Base-by-base conservation (phyloP, 2,797 vertebrate species). In the Bucorvus abyssinicus region DNA sequence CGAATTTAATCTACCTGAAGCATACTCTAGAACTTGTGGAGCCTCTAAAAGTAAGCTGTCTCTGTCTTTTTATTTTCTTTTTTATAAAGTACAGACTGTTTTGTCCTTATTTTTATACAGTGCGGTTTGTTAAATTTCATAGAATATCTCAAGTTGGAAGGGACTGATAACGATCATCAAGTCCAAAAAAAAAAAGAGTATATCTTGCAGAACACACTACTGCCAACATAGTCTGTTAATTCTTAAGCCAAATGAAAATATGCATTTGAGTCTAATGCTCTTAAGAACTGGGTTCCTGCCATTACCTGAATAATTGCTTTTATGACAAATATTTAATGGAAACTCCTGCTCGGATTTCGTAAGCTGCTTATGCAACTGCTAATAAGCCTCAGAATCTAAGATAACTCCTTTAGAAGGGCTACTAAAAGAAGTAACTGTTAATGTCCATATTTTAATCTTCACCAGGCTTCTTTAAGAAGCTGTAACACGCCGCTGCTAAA, bases 1-100 rank as follows among this genome's bases (percentile, higher is more conserved):
- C 98, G n/a, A 99, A 99, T 93, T 97, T 99, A 90, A 99, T 99
- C 97, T 99, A 99, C 96, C 96, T 99, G 94, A 99, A 99, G 95
- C 99, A 99, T 97, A 99, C 99, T 5, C 96, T 99, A 91, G 99
- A 99, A 96, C 98, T 99, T 85, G 98, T 99, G 95, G 98, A 98
- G 71, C 98, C 98, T 88, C 97, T 99, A 89, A 99, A 98, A 98
- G 99, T 99, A 94, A 96, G 93, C 19, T 26, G 6, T 65, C 12
- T 60, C 10, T 83, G 7, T 21, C 8, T 1, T n/a, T 15, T 19
- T 23, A 30, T 20, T 24, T 50, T 27, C 38, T 52, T 11, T 11
- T 27, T 14, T 9, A 21, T 77, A 7, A 60, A 61, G 21, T 55
- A 44, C 29, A 50, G 42, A 27, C 15, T 0, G 9, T 71, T 90